Evolutionary conservation across 1,140 invertebrate genomes (phyloP), one percentile per base, ranked within the genome.

Genomic region (Belonocnema kinseyi): DNA sequence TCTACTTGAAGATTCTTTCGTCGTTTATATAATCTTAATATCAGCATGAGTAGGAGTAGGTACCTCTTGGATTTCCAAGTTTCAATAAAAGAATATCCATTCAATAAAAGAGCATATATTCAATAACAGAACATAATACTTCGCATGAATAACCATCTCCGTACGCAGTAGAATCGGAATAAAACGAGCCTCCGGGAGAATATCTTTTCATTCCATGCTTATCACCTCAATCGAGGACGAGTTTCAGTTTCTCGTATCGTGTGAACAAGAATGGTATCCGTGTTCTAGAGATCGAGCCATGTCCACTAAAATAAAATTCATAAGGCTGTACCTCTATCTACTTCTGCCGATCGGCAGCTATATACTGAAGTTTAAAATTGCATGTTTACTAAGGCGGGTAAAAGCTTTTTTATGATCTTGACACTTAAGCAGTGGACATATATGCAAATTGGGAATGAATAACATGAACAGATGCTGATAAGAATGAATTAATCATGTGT

Each of bases 181-280:
- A 33, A 61, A 61, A 61, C 12, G 58, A 58, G 17, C 10, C 56
- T 58, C 19, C 1, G 56, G 26, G 56, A 58, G 56, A 58, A 58
- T 58, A 58, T 58, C 17, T 58, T 58, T 58, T 58, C 56, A 26
- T 58, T n/a, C 53, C 53, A 10, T 54, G 53, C 53, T 54, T 54
- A 54, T 54, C 53, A 54, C 53, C 53, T 58, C 56, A 58, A 58
- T 58, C 56, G 56, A 58, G 56, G 56, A 58, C 56, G 26, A 58
- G 56, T 58, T 58, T 58, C 56, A 21, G 56, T 58, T 58, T 54
- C 53, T 54, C 53, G n/a, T 54, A 54, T 58, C 19, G 56, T 58
- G 56, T 58, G 53, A 54, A 17, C 53, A 17, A 54, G 53, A 54
- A 54, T 54, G n/a, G 53, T 54, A 54, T 54, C 53, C 53, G n/a